These are phyloP conservation scores for Dromococcyx pavoninus DNA, from an alignment of 2,797 vertebrate species.

Conservation along the genomic window DNA sequence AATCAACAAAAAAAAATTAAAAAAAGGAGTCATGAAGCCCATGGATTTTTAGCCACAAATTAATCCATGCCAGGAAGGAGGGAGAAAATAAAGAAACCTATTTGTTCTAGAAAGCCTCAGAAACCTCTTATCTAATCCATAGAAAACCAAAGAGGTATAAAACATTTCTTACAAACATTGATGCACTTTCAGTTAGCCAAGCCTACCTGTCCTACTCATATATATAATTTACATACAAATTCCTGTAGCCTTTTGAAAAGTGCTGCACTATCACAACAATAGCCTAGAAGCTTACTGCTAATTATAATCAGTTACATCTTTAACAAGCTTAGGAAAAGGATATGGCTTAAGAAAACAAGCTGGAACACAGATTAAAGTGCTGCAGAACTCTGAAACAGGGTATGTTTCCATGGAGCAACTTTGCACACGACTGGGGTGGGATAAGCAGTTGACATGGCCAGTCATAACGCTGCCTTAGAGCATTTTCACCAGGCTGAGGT, in stretches of 20 bases:
- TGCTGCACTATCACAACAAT: background rate
- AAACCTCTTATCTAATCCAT: accelerated
- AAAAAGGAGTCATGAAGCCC: background rate
- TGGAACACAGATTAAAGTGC: background rate
- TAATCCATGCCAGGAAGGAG: background rate
- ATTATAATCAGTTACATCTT: background rate
- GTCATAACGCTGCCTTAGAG: background rate
- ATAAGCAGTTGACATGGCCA: background rate
- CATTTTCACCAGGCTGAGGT: background rate
- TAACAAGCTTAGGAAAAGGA: background rate
- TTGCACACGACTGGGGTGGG: background rate
- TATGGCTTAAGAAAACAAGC: background rate
- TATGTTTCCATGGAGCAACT: background rate
- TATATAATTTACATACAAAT: background rate
- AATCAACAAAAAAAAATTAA: background rate
- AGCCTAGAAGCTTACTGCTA: background rate
- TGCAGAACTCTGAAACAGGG: background rate
- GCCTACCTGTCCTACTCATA: background rate
- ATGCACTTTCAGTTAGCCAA: background rate
- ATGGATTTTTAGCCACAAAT: background rate
- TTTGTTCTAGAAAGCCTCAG: background rate
- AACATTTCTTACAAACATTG: background rate
- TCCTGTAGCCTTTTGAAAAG: background rate
- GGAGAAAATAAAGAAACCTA: background rate
- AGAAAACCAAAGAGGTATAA: background rate